A percentile compares a stretch with the other conserved stretches of the same genome.
These are phyloP conservation scores for Phenganax subtilis DNA, from an alignment of 92 coral and sea anemone species.

Conservation along the genomic window DNA sequence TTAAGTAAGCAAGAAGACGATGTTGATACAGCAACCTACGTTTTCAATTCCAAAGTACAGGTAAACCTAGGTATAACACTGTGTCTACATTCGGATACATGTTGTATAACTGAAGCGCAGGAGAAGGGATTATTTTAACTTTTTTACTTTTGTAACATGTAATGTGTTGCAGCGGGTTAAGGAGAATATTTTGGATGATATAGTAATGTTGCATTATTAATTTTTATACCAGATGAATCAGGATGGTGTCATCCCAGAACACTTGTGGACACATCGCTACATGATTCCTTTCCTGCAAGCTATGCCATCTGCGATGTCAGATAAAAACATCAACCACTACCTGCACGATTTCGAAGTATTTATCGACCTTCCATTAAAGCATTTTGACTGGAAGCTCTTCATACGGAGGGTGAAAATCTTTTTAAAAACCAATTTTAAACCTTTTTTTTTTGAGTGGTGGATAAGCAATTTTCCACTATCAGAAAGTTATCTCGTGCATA, in stretches of 20 bases:
- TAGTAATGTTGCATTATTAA: not conserved
- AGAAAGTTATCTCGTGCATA: not conserved
- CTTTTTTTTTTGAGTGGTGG: not conserved
- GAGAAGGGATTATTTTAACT: not conserved
- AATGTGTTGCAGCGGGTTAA: no score
- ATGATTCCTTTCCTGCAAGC: not conserved
- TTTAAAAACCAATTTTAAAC: not conserved
- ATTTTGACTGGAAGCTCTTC: not conserved
- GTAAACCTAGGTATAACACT: not conserved
- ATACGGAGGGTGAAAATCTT: not conserved
- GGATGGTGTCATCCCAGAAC: not conserved
- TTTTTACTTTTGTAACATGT: no score
- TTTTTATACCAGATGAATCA: not conserved
- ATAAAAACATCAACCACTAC: not conserved
- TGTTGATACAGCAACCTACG: slow-evolving; percentile 28
- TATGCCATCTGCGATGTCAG: not conserved
- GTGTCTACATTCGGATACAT: not conserved
- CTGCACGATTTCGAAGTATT: not conserved
- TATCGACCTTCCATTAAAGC: not conserved
- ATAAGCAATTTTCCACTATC: not conserved
- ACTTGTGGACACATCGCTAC: not conserved
- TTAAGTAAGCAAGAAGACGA: not conserved
- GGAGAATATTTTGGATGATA: not conserved
- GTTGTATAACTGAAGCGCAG: not conserved
- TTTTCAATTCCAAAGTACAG: slow-evolving; percentile 30